Evolutionary conservation across 2,113 vertebrate species (phyloP).

Genomic region (Embiotoca jacksoni): DNA sequence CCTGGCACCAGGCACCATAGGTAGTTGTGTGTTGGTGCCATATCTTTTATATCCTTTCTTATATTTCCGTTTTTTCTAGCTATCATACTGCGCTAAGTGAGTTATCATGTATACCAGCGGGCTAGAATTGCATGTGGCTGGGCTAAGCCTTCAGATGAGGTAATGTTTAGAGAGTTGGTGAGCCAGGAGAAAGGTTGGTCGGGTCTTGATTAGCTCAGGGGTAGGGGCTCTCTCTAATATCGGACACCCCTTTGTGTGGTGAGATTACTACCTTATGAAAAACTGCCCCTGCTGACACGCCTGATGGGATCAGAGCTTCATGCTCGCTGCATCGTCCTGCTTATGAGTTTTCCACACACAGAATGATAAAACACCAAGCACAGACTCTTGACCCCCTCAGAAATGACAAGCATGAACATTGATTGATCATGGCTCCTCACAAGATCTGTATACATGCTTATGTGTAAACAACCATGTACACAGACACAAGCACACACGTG

Average conservation of each 20-base stretch:
- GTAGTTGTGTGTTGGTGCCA: conserved; percentile 58
- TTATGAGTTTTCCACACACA: conserved; percentile 55
- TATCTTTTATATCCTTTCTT: conserved; percentile 69
- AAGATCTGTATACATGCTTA: conserved; percentile 2
- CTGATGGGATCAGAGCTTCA: conserved; percentile 79
- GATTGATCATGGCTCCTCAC: neutral
- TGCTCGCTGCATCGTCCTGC: conserved; percentile 61
- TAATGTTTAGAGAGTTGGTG: conserved; percentile 70
- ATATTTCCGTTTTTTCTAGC: conserved; percentile 51
- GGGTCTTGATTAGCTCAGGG: conserved; percentile 78
- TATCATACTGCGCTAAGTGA: conserved; percentile 69
- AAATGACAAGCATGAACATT: conserved; percentile 4
- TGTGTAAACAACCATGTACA: conserved; percentile 16
- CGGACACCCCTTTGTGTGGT: conserved; percentile 77
- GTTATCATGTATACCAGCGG: conserved; percentile 71
- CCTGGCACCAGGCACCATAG: conserved; percentile 72
- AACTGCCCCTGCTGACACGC: conserved; percentile 76
- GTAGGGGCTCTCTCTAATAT: conserved; percentile 76
- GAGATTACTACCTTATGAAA: conserved; percentile 83
- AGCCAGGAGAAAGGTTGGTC: conserved; percentile 62
- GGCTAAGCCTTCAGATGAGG: conserved; percentile 75
- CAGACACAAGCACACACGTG: conserved; percentile 3
- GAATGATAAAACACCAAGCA: conserved; percentile 35
- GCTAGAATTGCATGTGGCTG: conserved; percentile 63
- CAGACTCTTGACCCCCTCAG: conserved; percentile 31